Base-by-base conservation (phyloP, 2,888 invertebrate genomes). In the Tolmerus cingulatus region DNA sequence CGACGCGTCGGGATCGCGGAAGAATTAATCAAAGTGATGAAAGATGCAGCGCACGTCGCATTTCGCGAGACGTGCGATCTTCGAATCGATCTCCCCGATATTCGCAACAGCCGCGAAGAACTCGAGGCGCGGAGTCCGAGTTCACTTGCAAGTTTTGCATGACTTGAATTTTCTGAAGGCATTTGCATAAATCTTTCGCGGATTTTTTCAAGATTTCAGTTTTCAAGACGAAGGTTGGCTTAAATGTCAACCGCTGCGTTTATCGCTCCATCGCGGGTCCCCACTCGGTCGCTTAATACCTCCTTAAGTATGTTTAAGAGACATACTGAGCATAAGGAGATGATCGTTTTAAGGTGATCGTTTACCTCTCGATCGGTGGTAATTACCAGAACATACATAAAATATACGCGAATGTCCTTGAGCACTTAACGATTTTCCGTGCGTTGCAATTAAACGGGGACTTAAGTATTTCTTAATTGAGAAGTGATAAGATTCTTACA, bases 201-300 rank as follows among this genome's bases (percentile, higher is more conserved):
- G 46, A 37, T 34, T 77, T 51, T 51, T 51, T 51, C 51, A 51
- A 51, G 51, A 9, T 66, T 66, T 43, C 23, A 37, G 46, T 78
- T 78, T 78, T 78, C 78, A 78, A 78, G 78, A 78, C 78, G 78
- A 78, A 78, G 78, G 78, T 78, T 78, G 78, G 16, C 78, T 78
- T 78, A 78, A 78, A 78, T 78, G 78, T 78, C 78, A 78, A 78
- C 78, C 78, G 43, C 78, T 46, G 34, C 37, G n/a, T 77, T 78
- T 78, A 78, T 78, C 40, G 43, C 7, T n/a, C 78, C 37, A 37
- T 40, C 66, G 66, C 66, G 4, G 66, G 23, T 2, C 40, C 4
- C 2, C 40, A 12, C 40, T 12, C 66, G 9, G n/a, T 16, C 51
- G 51, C 5, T 16, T 51, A 16, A 16, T 51, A 40, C 40, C 40